These are phyloP conservation scores for Eulemur rufifrons DNA, from an alignment of 2,113 vertebrate species.

Conservation along the genomic window DNA sequence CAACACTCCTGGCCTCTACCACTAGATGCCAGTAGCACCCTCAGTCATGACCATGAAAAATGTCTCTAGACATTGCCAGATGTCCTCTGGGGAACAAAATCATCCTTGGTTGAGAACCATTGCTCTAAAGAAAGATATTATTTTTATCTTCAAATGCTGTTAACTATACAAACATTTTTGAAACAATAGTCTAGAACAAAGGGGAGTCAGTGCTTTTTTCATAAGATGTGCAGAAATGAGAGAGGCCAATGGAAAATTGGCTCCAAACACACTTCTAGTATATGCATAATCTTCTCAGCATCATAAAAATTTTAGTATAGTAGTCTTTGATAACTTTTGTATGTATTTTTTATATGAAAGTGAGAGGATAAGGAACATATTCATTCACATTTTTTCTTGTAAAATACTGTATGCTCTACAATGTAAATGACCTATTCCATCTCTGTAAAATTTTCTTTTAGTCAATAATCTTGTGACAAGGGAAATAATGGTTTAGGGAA, in stretches of 20 bases:
- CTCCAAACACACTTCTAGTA: background rate
- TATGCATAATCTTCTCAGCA: background rate
- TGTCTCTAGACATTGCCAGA: background rate
- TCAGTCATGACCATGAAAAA: background rate
- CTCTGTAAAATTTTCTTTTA: background rate
- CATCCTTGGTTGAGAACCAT: background rate
- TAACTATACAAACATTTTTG: background rate
- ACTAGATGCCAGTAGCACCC: background rate
- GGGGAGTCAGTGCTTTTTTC: background rate
- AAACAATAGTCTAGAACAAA: background rate
- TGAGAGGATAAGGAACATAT: background rate
- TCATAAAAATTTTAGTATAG: background rate
- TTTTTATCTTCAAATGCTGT: background rate
- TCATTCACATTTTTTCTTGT: background rate
- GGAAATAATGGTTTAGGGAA: background rate
- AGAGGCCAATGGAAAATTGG: background rate
- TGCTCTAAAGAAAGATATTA: background rate
- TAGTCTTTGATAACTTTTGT: background rate
- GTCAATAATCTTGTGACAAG: background rate
- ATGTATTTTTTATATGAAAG: background rate
- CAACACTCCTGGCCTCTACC: background rate
- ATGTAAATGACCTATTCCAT: background rate
- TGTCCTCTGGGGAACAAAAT: background rate
- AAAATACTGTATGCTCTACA: background rate
- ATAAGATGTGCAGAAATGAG: background rate